Evolutionary conservation across 2,113 vertebrate genomes (phyloP).

Genomic region (Corythaeola cristata): DNA sequence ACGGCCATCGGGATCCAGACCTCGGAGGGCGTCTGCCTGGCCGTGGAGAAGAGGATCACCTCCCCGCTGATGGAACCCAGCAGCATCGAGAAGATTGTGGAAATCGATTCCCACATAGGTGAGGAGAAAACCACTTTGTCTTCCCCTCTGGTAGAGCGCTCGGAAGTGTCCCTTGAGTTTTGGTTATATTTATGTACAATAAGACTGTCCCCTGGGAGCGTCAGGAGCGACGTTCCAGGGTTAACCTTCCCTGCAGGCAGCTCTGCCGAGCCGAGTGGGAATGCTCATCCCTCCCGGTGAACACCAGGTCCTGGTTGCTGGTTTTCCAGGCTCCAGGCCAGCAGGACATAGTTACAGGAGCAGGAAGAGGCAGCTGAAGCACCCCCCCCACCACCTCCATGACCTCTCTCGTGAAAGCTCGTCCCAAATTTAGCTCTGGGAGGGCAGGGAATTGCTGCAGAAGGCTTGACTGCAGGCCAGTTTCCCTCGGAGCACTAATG

Average conservation of each 20-base stretch:
- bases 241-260: background rate
- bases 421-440: constrained; percentile 44
- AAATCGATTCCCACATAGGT: constrained; percentile 97
- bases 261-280: background rate
- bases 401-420: constrained; percentile 32
- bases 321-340: constrained; percentile 39
- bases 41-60: constrained; percentile 98
- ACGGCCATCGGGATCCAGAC: constrained; percentile 99
- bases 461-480: background rate
- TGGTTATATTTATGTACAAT: too few relatives aligned
- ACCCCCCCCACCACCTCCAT: background rate
- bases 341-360: background rate
- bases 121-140: background rate
- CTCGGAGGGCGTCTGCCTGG: constrained; percentile 93
- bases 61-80: constrained; percentile 97
- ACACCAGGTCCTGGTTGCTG: background rate
- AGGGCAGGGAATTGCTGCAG: constrained; percentile 5
- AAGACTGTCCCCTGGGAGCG: background rate
- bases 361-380: constrained; percentile 47
- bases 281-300: background rate
- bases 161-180: background rate
- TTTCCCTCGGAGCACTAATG: background rate
- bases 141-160: background rate
- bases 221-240: background rate
- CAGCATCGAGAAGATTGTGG: constrained; percentile 99